Conservation (phyloP, 92 coral and sea anemone species). For the Epizoanthus scotinus region DNA sequence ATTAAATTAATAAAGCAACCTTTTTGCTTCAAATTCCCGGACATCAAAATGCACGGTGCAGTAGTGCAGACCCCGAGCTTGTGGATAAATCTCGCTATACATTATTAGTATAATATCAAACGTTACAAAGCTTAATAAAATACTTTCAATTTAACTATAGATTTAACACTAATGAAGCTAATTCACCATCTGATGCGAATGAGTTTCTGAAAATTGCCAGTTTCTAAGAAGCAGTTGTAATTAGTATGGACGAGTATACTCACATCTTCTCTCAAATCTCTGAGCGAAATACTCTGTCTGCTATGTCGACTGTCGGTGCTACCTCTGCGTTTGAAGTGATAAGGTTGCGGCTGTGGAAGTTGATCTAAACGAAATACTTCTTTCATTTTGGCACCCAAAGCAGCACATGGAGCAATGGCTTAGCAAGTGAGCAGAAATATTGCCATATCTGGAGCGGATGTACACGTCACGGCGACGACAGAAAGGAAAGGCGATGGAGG, state of each 20-base stretch:
- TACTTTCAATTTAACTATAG: too few relatives aligned
- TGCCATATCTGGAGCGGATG: not conserved
- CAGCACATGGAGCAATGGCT: not conserved
- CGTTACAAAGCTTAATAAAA: too few relatives aligned
- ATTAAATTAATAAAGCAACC: too few relatives aligned
- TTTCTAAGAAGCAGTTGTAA: too few relatives aligned
- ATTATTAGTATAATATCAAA: too few relatives aligned
- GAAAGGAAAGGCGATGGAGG: not conserved
- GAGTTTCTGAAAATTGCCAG: too few relatives aligned
- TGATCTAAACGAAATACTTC: slow-evolving; percentile 13
- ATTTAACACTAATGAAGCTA: too few relatives aligned
- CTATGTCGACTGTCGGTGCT: slow-evolving; percentile 25
- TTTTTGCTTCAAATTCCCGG: too few relatives aligned
- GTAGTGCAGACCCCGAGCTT: too few relatives aligned
- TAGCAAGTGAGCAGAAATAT: not conserved
- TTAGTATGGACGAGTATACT: not conserved
- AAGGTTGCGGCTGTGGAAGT: slow-evolving; percentile 1
- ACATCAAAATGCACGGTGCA: too few relatives aligned
- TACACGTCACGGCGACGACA: not conserved
- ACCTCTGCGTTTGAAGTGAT: slow-evolving; percentile 30
- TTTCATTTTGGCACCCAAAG: not conserved
- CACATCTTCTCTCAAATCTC: slow-evolving; percentile 28
- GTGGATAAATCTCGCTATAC: too few relatives aligned
- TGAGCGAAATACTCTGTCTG: slow-evolving; percentile 13
- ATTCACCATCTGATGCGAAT: too few relatives aligned